Conservation (phyloP, 2,797 vertebrate genomes). For the Hypotaenidia okinawae region DNA sequence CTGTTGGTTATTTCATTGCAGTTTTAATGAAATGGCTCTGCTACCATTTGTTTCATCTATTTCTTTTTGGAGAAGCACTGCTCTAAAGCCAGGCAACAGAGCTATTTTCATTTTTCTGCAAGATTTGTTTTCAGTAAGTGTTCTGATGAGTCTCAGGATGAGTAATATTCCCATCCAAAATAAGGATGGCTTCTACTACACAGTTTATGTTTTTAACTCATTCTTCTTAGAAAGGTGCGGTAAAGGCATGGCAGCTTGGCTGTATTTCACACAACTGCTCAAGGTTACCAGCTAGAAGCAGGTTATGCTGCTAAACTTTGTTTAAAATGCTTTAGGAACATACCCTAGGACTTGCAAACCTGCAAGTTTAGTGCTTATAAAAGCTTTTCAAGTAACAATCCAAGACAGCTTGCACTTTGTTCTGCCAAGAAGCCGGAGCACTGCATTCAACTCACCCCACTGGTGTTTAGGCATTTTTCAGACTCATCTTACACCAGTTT, state of each 20-base stretch:
- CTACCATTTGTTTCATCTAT: background rate
- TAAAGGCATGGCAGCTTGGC: background rate
- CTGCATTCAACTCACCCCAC: background rate
- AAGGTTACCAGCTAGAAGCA: background rate
- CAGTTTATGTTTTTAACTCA: background rate
- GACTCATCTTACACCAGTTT: background rate
- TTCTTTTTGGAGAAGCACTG: slow-evolving; percentile 9
- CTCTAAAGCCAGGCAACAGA: background rate
- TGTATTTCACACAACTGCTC: background rate
- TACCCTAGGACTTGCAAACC: background rate
- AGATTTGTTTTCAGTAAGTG: slow-evolving; percentile 2
- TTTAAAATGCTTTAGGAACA: background rate
- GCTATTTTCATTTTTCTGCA: slow-evolving; percentile 48
- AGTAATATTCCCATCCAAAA: slow-evolving; percentile 26
- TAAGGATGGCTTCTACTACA: background rate
- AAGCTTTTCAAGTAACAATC: background rate
- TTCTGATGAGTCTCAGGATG: slow-evolving; percentile 1
- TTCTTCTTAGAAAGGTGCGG: background rate
- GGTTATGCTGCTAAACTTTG: background rate
- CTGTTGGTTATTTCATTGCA: slow-evolving; percentile 29
- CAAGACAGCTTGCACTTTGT: background rate
- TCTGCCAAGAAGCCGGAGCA: background rate
- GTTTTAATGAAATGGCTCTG: slow-evolving; percentile 28
- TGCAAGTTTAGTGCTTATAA: background rate
- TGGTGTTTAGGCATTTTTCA: background rate